A percentile compares a stretch with the other conserved stretches of the same genome.
Evolutionary conservation across 2,797 vertebrate genomes (phyloP).

Genomic region (Triplophysa bombifrons): DNA sequence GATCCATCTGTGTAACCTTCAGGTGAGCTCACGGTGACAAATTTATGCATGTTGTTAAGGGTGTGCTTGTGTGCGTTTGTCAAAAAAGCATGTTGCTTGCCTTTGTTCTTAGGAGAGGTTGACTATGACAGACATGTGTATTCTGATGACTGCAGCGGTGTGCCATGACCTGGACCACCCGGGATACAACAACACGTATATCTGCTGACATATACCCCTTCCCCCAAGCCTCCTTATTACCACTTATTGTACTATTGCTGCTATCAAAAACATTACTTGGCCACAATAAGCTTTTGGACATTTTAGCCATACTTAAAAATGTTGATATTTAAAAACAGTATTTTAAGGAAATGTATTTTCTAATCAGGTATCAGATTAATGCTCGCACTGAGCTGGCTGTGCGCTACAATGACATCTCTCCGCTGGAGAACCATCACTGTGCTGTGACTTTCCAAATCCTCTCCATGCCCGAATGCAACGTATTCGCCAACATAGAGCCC

Average conservation of each 20-base stretch:
- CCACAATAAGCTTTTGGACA: too few species aligned
- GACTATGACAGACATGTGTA: slow-evolving; percentile 81
- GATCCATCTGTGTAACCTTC: slow-evolving; percentile 85
- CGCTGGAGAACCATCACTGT: slow-evolving; percentile 93
- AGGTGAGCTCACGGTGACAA: slow-evolving; percentile 68
- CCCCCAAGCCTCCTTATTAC: neutral
- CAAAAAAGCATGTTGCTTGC: slow-evolving; percentile 12
- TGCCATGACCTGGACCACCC: slow-evolving; percentile 94
- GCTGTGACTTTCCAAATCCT: slow-evolving; percentile 91
- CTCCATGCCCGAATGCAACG: slow-evolving; percentile 87
- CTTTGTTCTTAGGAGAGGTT: slow-evolving; percentile 77
- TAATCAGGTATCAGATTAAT: slow-evolving; percentile 83
- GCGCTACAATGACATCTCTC: slow-evolving; percentile 93
- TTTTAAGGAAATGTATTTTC: too few species aligned
- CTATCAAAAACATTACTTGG: too few species aligned
- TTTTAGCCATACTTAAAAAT: too few species aligned
- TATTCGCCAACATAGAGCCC: slow-evolving; percentile 78
- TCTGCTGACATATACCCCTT: neutral
- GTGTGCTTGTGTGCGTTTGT: neutral
- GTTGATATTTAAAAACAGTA: too few species aligned
- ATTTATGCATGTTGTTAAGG: neutral
- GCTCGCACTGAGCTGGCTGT: slow-evolving; percentile 88
- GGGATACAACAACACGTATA: slow-evolving; percentile 89
- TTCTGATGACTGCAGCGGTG: slow-evolving; percentile 88
- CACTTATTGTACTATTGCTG: neutral